Percentiles rank a stretch among this genome's conserved stretches.
phyloP scores from a whole-genome alignment of 2,888 invertebrate genomes.

The Drosophila hamatofila region DNA sequence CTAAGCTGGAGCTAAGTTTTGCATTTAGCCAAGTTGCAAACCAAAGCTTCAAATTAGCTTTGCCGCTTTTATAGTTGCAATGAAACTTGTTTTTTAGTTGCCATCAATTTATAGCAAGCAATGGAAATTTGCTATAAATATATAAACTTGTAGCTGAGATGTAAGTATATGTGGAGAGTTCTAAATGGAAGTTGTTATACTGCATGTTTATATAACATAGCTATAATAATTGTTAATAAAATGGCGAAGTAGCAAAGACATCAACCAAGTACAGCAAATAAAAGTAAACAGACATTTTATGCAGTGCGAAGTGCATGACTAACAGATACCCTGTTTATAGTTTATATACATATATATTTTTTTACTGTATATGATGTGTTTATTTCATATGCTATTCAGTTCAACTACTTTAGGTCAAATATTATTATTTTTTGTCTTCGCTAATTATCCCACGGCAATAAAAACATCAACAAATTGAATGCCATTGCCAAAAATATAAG shows the following conservation, averaged over 20 bases:
- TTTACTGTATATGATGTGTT: not conserved
- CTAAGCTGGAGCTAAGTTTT: not conserved
- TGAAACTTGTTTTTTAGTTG: slow-evolving; percentile 33
- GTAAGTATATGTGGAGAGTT: slow-evolving; percentile 9
- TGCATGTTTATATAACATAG: not conserved
- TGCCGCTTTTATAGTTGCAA: slow-evolving; percentile 1
- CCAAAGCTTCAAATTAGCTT: slow-evolving; percentile 9
- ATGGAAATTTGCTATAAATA: slow-evolving; percentile 15
- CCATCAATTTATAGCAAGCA: not conserved
- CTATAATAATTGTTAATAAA: not conserved
- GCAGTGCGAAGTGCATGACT: not conserved
- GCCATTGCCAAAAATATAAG: slow-evolving; percentile 26
- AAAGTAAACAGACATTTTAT: not conserved
- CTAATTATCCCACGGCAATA: slow-evolving; percentile 29
- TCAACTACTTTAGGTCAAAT: slow-evolving; percentile 10
- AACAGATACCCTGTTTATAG: not conserved
- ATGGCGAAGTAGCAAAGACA: slow-evolving; percentile 3
- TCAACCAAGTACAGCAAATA: slow-evolving; percentile 11
- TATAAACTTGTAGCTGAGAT: not conserved
- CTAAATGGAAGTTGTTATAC: not conserved
- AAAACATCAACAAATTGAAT: slow-evolving; percentile 32
- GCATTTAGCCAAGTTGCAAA: slow-evolving; percentile 15
- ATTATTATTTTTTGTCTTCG: not conserved
- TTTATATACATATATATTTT: not conserved
- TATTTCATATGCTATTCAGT: not conserved